These are phyloP conservation scores for Hypanus sabinus DNA, from an alignment of 2,113 vertebrate genomes.

Conservation along the genomic window DNA sequence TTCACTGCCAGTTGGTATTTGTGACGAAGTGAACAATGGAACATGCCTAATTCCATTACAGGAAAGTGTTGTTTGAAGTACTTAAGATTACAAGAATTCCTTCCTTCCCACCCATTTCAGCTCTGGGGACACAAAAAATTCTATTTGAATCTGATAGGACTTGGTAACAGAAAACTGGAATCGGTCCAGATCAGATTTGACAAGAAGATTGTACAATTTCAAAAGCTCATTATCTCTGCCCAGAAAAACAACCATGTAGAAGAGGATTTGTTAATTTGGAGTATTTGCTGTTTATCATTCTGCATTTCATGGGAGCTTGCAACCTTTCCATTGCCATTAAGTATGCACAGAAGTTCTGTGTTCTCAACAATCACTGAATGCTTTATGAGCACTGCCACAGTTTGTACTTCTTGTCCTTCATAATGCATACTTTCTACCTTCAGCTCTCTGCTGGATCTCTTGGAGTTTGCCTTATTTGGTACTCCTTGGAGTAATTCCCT, in stretches of 20 bases:
- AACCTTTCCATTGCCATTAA: neutral
- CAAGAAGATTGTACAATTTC: neutral
- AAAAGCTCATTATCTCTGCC: neutral
- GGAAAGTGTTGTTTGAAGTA: slow-evolving; percentile 27
- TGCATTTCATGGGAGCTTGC: neutral
- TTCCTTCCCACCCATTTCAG: slow-evolving; percentile 22
- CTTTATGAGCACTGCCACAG: neutral
- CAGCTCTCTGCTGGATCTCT: neutral
- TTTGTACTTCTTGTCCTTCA: neutral
- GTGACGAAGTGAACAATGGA: neutral
- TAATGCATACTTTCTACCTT: neutral
- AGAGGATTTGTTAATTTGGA: neutral
- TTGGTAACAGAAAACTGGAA: slow-evolving; percentile 23
- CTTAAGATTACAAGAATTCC: neutral
- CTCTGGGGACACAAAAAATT: slow-evolving; percentile 22
- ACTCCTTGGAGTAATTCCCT: slow-evolving; percentile 10
- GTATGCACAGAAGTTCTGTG: neutral
- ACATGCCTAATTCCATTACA: neutral
- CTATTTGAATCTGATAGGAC: neutral
- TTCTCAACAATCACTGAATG: neutral
- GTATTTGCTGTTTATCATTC: neutral
- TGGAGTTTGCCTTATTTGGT: slow-evolving; percentile 25
- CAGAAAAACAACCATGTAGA: neutral
- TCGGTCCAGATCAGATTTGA: neutral
- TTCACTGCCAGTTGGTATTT: neutral